These are phyloP conservation scores for Alca torda DNA, from an alignment of 2,797 vertebrate genomes.

Conservation along the genomic window DNA sequence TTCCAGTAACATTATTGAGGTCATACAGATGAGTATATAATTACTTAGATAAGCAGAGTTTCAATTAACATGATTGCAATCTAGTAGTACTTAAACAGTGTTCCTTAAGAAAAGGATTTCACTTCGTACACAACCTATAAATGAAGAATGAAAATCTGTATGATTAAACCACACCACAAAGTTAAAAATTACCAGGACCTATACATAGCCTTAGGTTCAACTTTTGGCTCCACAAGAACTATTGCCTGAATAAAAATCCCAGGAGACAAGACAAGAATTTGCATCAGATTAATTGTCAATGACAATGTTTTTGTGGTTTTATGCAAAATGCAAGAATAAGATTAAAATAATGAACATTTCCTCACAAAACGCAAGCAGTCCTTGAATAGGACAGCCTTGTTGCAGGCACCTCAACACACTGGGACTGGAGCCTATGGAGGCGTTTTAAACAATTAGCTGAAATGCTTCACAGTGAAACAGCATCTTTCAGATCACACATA, in stretches of 20 bases:
- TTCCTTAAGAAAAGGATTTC: constrained; percentile 29
- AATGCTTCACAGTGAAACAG: background rate
- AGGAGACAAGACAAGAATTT: constrained; percentile 38
- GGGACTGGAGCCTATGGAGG: background rate
- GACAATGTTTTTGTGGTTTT: constrained; percentile 1
- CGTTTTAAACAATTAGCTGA: background rate
- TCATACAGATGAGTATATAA: background rate
- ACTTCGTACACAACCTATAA: background rate
- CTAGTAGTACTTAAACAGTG: background rate
- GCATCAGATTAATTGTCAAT: constrained; percentile 36
- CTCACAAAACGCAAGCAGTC: background rate
- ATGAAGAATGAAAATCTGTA: constrained; percentile 11
- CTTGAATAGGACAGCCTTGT: background rate
- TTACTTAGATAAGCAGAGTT: constrained; percentile 34
- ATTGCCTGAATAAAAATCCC: constrained; percentile 17
- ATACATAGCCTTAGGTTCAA: constrained; percentile 44
- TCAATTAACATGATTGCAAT: constrained; percentile 61
- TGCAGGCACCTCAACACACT: background rate
- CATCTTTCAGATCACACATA: background rate
- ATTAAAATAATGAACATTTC: constrained; percentile 1
- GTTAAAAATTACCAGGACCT: constrained; percentile 48
- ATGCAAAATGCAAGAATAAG: constrained; percentile 17
- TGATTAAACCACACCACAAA: constrained; percentile 46
- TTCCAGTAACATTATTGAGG: background rate
- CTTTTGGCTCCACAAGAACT: constrained; percentile 22